Evolutionary conservation across 2,113 vertebrate genomes (phyloP), one percentile per base, ranked within the genome.

Genomic region (Cyprinus carpio): DNA sequence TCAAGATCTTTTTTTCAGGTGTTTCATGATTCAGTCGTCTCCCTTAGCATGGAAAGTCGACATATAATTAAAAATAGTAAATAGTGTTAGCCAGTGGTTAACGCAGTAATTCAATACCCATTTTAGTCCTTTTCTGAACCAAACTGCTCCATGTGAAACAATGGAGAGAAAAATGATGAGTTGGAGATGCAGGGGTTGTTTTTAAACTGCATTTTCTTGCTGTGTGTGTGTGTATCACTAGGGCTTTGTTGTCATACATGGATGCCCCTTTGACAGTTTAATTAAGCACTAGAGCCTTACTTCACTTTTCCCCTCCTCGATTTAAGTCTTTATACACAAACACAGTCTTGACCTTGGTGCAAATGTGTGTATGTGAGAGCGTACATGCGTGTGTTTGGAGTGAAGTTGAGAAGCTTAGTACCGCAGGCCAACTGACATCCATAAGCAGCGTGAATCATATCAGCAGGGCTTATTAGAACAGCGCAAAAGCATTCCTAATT

Each of bases 381-480:
- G 40, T 89, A 23, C 29, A 34, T 60, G 64, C 82, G 62, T 84
- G 54, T 88, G 72, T 90, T 97, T 95, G 93, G 92, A 37, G 34
- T 75, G 56, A 62, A 58, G 49, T 56, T 60, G 56, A 64, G 56
- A 40, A 51, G 49, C 46, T 18, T 43, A 46, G 65, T 40, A 31
- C 34, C 4, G 10, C 43, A 81, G 25, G 6, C 62, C 25, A 67
- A 94, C 91, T 90, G 93, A 94, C 94, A 93, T 91, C 94, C 93
- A 93, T 91, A 92, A 95, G 93, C 93, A 88, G 90, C 91, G 92
- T 96, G 96, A 96, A 96, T 97, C 94, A 92, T 92, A 94, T 96
- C 95, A 95, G 93, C 91, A 93, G 93, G 93, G 94, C 92, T 93
- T 94, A 93, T 92, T 92, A 92, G 83, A 89, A 92, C 92, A 90